phyloP scores from a whole-genome alignment of 2,888 invertebrate species.

The Scaptomyza cyrtandrae region DNA sequence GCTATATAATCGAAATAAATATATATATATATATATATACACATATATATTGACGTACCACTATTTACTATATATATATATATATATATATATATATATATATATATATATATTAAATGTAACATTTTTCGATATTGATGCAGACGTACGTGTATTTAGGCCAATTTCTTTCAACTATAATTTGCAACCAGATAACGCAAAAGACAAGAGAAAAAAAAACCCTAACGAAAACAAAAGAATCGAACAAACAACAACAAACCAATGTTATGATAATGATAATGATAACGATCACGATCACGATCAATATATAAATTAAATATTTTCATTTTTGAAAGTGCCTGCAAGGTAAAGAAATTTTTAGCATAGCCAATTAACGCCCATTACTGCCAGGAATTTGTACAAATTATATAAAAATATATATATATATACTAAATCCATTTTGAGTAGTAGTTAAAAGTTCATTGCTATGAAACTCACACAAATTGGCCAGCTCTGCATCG shows the following conservation, averaged over 20 bases:
- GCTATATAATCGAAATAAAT: constrained; percentile 50
- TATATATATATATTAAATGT: constrained; percentile 58
- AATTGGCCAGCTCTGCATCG: constrained; percentile 14
- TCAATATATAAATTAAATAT: constrained; percentile 15
- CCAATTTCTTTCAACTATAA: constrained; percentile 60
- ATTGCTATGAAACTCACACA: constrained; percentile 52
- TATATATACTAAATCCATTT: constrained; percentile 13
- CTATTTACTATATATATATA: constrained; percentile 51
- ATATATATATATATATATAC: constrained; percentile 33
- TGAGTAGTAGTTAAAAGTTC: constrained; percentile 55
- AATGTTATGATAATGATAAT: constrained; percentile 47
- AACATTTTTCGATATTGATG: constrained; percentile 65
- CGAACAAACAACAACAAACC: constrained; percentile 71
- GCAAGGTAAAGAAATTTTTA: constrained; percentile 45
- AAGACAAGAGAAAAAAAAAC: constrained; percentile 11
- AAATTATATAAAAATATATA: constrained; percentile 12
- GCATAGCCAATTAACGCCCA: constrained; percentile 9
- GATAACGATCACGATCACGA: constrained; percentile 37
- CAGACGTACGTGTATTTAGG: constrained; percentile 78
- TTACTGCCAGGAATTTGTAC: constrained; percentile 33
- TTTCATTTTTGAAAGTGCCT: constrained; percentile 38
- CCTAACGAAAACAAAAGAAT: constrained; percentile 15
- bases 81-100: constrained; percentile 56
- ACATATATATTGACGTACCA: constrained; percentile 5
- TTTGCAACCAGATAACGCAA: constrained; percentile 40